phyloP scores from a whole-genome alignment of 2,888 invertebrate genomes.

The Cheilosia scutellata region DNA sequence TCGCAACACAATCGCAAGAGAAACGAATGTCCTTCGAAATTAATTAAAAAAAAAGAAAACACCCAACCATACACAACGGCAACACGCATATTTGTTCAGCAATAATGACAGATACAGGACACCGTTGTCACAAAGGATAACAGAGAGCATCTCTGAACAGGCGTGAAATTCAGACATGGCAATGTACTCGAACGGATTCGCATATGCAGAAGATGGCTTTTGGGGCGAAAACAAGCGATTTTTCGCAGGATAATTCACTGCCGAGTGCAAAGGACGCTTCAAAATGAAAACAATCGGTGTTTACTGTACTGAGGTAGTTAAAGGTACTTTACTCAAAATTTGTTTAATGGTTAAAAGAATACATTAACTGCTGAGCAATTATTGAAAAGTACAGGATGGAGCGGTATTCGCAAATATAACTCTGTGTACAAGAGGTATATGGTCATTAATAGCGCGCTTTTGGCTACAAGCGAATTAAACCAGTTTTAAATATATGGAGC shows the following conservation, averaged over 20 bases:
- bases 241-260: constrained; percentile 13
- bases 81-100: constrained; percentile 58
- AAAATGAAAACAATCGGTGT: constrained; percentile 55
- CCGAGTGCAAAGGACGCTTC: constrained; percentile 29
- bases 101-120: constrained; percentile 60
- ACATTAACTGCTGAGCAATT: constrained; percentile 4
- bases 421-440: neutral
- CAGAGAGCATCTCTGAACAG: constrained; percentile 49
- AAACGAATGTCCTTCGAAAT: constrained; percentile 67
- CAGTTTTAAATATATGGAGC: too few species aligned
- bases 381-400: neutral
- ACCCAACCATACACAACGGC: neutral
- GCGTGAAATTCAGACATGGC: constrained; percentile 43
- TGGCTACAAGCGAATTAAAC: neutral
- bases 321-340: constrained; percentile 46
- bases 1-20: neutral
- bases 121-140: constrained; percentile 63
- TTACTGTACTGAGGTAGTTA: constrained; percentile 32
- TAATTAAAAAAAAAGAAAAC: constrained; percentile 51
- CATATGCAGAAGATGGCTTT: constrained; percentile 37
- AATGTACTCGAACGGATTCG: constrained; percentile 15
- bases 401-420: neutral
- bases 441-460: neutral
- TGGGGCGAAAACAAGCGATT: constrained; percentile 20
- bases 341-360: constrained; percentile 47